These are phyloP conservation scores for Pammene aurita DNA, from an alignment of 2,888 invertebrate species.

Conservation along the genomic window DNA sequence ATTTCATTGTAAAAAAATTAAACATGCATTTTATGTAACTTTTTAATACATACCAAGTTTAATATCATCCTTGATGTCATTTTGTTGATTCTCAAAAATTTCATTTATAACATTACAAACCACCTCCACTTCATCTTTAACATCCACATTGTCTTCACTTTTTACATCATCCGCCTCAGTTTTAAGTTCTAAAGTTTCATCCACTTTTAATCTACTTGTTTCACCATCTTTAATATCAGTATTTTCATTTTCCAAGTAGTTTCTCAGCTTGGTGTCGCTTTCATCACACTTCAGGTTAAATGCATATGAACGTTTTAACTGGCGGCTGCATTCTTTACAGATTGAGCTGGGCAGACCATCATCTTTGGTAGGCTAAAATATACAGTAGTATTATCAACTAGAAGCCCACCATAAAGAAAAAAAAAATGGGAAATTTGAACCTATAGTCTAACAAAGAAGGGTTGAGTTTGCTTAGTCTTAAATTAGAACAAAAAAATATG, in stretches of 20 bases:
- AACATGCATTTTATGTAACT: too few relatives aligned
- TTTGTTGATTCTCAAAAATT: neutral
- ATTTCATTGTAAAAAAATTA: too few relatives aligned
- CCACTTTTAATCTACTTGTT: constrained; percentile 9
- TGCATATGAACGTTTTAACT: constrained; percentile 66
- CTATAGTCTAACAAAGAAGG: too few relatives aligned
- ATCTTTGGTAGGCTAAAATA: constrained; percentile 59
- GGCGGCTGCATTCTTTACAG: constrained; percentile 71
- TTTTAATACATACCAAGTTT: constrained; percentile 54
- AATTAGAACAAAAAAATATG: too few relatives aligned
- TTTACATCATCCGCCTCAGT: constrained; percentile 28
- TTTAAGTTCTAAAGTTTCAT: constrained; percentile 16
- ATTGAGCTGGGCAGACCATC: constrained; percentile 71
- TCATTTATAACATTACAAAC: constrained; percentile 45
- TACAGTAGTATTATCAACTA: neutral
- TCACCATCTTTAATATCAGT: constrained; percentile 15
- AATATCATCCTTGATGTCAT: constrained; percentile 45
- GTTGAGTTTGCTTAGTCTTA: too few relatives aligned
- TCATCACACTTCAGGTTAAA: constrained; percentile 69
- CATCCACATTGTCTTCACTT: neutral
- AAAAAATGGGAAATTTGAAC: too few relatives aligned
- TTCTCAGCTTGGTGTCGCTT: constrained; percentile 63
- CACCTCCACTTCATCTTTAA: constrained; percentile 26
- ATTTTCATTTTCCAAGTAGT: constrained; percentile 48
- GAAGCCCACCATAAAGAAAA: neutral